Conservation (phyloP, 2,797 vertebrate species). For the Onychomys arenicola region DNA sequence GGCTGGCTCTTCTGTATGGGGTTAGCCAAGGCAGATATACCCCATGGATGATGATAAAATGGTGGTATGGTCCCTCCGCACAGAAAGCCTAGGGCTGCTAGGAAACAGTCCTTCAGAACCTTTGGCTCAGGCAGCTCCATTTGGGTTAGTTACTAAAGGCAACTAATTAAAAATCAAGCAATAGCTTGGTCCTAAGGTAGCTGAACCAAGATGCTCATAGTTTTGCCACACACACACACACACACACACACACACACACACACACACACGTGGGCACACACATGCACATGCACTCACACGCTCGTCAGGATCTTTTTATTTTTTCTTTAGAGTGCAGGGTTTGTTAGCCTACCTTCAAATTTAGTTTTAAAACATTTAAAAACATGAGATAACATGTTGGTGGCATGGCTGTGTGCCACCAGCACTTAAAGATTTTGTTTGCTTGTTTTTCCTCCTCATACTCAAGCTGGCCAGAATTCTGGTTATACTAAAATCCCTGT, state of each 20-base stretch:
- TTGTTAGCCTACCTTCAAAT: conserved; percentile 64
- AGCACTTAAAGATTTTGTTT: conserved; percentile 9
- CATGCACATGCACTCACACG: too few species aligned
- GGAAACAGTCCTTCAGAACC: conserved; percentile 61
- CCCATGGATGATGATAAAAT: conserved; percentile 51
- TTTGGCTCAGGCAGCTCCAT: conserved; percentile 50
- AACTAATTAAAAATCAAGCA: conserved; percentile 78
- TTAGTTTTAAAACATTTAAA: conserved; percentile 59
- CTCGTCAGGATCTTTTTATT: not conserved
- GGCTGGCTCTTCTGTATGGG: not conserved
- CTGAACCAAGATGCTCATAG: conserved; percentile 77
- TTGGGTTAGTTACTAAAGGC: conserved; percentile 70
- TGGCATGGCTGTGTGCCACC: conserved; percentile 34
- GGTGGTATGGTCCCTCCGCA: conserved; percentile 38
- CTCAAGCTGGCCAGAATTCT: not conserved
- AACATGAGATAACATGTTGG: conserved; percentile 59
- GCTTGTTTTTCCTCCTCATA: conserved; percentile 1
- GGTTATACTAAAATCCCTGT: not conserved
- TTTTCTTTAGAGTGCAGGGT: conserved; percentile 41
- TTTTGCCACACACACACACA: conserved; percentile 50
- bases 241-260: not conserved
- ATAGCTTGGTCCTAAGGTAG: conserved; percentile 79
- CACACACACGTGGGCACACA: not conserved
- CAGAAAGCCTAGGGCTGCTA: conserved; percentile 42
- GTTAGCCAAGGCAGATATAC: conserved; percentile 15